Evolutionary conservation across 2,797 vertebrate genomes (phyloP).

Genomic region (Acridotheres tristis): DNA sequence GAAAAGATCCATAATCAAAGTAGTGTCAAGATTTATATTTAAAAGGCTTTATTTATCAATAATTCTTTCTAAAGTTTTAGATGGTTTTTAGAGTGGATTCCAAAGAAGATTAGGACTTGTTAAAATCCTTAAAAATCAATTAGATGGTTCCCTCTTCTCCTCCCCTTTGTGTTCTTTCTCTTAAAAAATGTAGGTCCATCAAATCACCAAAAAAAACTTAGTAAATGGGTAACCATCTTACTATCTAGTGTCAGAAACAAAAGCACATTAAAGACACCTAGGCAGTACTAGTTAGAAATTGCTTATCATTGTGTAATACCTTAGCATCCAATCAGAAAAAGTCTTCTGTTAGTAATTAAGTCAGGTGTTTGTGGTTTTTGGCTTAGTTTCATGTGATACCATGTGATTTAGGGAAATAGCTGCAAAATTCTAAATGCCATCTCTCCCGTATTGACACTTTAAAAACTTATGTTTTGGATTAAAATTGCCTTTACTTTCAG

Average conservation of each 20-base stretch:
- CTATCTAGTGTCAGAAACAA: neutral
- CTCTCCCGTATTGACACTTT: neutral
- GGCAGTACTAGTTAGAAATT: neutral
- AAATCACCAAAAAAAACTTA: neutral
- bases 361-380: fast-evolving
- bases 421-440: neutral
- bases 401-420: neutral
- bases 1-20: neutral
- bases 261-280: neutral
- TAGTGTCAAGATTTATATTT: neutral
- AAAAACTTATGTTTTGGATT: neutral
- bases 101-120: neutral
- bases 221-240: neutral
- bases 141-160: neutral
- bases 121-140: neutral
- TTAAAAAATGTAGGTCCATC: neutral
- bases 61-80: neutral
- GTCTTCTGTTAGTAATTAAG: neutral
- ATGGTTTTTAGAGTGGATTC: neutral
- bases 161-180: neutral
- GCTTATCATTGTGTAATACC: fast-evolving
- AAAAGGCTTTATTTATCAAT: neutral
- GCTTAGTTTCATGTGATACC: neutral
- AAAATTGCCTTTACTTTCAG: neutral
- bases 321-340: neutral